Evolutionary conservation across 1,140 invertebrate species (phyloP).

Genomic region (Semibalanus balanoides): DNA sequence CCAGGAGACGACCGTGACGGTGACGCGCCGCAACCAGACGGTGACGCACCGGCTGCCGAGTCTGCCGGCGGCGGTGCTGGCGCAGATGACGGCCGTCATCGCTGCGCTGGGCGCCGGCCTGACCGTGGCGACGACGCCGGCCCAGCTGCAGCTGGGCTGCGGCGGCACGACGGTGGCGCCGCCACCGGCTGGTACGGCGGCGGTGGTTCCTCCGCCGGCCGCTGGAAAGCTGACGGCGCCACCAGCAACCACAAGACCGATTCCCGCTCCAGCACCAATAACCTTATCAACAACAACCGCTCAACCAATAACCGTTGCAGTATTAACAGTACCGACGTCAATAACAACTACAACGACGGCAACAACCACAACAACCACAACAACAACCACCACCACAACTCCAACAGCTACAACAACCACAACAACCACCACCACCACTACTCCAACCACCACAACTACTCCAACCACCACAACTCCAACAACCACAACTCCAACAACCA

Average conservation of each 20-base stretch:
- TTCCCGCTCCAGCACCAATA: not conserved
- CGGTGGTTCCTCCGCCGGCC: too few species aligned
- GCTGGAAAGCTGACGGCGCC: too few species aligned
- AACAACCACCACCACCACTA: too few species aligned
- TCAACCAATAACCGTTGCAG: not conserved
- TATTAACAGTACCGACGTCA: not conserved
- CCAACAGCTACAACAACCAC: too few species aligned
- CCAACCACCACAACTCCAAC: too few species aligned
- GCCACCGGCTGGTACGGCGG: too few species aligned
- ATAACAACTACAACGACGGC: not conserved
- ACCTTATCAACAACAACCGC: not conserved
- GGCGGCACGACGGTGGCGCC: too few species aligned
- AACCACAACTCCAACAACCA: not conserved
- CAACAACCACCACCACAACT: not conserved
- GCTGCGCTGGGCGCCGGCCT: not conserved
- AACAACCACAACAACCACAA: not conserved
- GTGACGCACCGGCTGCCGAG: not conserved
- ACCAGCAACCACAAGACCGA: too few species aligned
- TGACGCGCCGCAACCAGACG: not conserved
- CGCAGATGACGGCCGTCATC: not conserved
- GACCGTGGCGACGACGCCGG: too few species aligned
- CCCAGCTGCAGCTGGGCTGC: too few species aligned
- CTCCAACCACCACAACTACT: too few species aligned
- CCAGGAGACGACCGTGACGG: not conserved
- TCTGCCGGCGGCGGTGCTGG: not conserved